phyloP scores from a whole-genome alignment of 2,113 vertebrate species.

The Lonchura striata region DNA sequence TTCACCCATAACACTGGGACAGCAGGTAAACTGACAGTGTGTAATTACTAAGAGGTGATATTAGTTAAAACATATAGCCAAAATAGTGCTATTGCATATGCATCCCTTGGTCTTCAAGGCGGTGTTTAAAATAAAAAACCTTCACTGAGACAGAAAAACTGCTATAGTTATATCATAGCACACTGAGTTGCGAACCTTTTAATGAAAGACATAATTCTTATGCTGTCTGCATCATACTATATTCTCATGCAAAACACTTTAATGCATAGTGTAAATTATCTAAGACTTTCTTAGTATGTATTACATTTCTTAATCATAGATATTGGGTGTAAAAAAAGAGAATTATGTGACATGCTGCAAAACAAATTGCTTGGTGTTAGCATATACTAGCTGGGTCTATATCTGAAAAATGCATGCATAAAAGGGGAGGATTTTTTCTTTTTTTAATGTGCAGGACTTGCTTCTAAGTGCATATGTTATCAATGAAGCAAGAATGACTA shows the following conservation, averaged over 20 bases:
- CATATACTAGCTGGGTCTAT: slow-evolving; percentile 43
- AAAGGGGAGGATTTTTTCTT: background rate
- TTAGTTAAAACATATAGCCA: slow-evolving; percentile 72
- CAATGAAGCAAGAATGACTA: slow-evolving; percentile 18
- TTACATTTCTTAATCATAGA: slow-evolving; percentile 77
- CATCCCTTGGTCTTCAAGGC: slow-evolving; percentile 66
- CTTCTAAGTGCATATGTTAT: slow-evolving; percentile 24
- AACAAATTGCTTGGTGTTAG: slow-evolving; percentile 46
- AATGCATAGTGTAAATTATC: slow-evolving; percentile 76
- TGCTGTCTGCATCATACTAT: slow-evolving; percentile 73
- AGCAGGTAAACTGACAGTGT: slow-evolving; percentile 70
- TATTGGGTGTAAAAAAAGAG: slow-evolving; percentile 61
- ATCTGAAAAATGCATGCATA: slow-evolving; percentile 26
- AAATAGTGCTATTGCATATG: slow-evolving; percentile 51
- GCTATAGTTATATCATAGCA: slow-evolving; percentile 73
- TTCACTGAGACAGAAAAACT: slow-evolving; percentile 77
- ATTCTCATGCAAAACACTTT: slow-evolving; percentile 82
- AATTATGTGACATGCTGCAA: slow-evolving; percentile 61
- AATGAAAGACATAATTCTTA: slow-evolving; percentile 82
- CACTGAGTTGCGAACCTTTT: slow-evolving; percentile 77
- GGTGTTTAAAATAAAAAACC: slow-evolving; percentile 74
- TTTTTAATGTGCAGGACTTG: background rate
- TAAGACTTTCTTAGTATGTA: slow-evolving; percentile 74
- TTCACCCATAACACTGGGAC: slow-evolving; percentile 74
- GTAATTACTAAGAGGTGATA: slow-evolving; percentile 69